Conservation (phyloP, 2,888 invertebrate genomes). For the Chaitophorus viminalis region DNA sequence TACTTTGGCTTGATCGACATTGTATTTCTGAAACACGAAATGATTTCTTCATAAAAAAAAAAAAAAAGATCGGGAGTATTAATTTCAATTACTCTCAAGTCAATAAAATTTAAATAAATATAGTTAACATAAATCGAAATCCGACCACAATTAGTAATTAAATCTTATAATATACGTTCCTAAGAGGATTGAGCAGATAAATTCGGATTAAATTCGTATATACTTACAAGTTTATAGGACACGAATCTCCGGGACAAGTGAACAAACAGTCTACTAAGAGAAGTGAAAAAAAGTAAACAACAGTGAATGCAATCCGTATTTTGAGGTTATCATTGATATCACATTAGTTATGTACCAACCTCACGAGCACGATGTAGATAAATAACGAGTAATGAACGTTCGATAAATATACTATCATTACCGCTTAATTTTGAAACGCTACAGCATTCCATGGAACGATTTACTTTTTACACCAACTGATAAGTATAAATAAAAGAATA, state of each 20-base stretch:
- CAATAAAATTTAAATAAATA: not conserved
- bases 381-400: too few relatives aligned
- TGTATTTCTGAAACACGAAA: slow-evolving; percentile 11
- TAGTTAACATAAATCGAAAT: not conserved
- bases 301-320: not conserved
- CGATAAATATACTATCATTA: not conserved
- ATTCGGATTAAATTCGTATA: not conserved
- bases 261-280: not conserved
- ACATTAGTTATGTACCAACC: slow-evolving; percentile 8
- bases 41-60: not conserved
- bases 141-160: not conserved
- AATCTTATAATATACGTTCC: not conserved
- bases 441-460: not conserved
- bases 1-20: slow-evolving; percentile 92
- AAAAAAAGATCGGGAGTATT: too few relatives aligned
- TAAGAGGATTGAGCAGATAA: slow-evolving; percentile 22
- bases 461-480: too few relatives aligned
- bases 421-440: not conserved
- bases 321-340: slow-evolving; percentile 37
- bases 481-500: too few relatives aligned
- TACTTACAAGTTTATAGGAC: slow-evolving; percentile 24
- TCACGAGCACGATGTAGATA: too few relatives aligned
- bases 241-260: not conserved
- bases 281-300: slow-evolving; percentile 29
- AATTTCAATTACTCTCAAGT: not conserved